Base-by-base conservation (phyloP, 2,113 vertebrate species). In the Phasianus colchicus region DNA sequence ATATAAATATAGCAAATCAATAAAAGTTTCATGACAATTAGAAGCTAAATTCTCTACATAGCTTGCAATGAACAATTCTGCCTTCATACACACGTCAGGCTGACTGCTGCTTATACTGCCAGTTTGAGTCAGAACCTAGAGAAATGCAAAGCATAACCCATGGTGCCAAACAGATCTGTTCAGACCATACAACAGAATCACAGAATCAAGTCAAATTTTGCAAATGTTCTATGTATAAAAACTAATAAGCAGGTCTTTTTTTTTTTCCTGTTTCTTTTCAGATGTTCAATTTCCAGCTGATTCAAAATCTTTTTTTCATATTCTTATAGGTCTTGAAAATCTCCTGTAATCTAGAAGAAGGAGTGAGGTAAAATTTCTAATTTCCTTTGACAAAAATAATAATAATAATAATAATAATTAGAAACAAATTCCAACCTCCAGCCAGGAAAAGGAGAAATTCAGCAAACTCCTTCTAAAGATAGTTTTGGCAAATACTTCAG, bases 121-220 rank as follows among this genome's bases (percentile, higher is more conserved):
- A 48, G 32, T 73, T 77, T 1, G 0, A 73, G 30, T 30, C 77
- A 94, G 75, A 93, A 75, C 30, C 43, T 76, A 79, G 22, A 36
- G 90, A 89, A 57, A 92, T 0, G 1, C 89, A 63, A 95, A 89
- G 45, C 17, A 82, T 57, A 92, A 89, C 77, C 90, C 61, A 73
- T 34, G 50, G 86, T 57, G 47, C 63, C 73, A 89, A 57, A 73
- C 30, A 36, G 65, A 67, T 88, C 52, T 73, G 57, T 75, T 92
- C 88, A 69, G 61, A 88, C 15, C n/a, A 47, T 78, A 69, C 29
- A 92, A 74, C 5, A 82, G 73, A 82, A 84, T 50, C 67, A 69
- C 48, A 19, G n/a, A 75, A 96, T 50, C 88, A 93, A 94, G 77
- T 47, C 40, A 86, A 95, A 92, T 9, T 79, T 93, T 73, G 36